A percentile compares a stretch with the other conserved stretches of the same genome.
phyloP scores from a whole-genome alignment of 2,797 vertebrate species.

The Momotus momota region DNA sequence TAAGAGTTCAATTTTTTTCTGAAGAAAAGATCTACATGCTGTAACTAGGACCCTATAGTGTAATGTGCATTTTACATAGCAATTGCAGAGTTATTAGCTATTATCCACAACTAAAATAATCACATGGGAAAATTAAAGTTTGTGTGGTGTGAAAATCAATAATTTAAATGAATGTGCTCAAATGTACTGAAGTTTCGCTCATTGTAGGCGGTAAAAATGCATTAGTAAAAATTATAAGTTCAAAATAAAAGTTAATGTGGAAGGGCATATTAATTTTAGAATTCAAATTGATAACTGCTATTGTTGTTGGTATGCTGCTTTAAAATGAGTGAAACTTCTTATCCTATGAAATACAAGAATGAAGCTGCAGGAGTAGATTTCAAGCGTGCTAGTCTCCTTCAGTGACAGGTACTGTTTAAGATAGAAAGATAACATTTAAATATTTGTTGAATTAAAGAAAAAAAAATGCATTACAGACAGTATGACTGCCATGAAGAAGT shows the following conservation, averaged over 20 bases:
- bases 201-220: background rate
- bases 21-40: background rate
- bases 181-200: background rate
- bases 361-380: background rate
- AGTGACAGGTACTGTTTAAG: background rate
- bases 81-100: background rate
- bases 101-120: background rate
- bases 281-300: background rate
- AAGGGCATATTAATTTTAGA: background rate
- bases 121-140: background rate
- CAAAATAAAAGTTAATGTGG: background rate
- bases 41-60: background rate
- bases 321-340: background rate
- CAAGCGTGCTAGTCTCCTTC: background rate
- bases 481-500: background rate
- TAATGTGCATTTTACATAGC: background rate
- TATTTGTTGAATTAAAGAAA: background rate
- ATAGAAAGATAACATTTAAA: conserved; percentile 8
- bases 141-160: background rate
- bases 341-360: background rate
- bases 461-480: background rate
- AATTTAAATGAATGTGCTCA: background rate
- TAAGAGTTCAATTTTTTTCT: background rate
- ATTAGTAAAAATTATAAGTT: background rate
- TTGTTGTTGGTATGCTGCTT: background rate